Evolutionary conservation across 2,888 invertebrate genomes (phyloP).

Genomic region (Alsophila aescularia): DNA sequence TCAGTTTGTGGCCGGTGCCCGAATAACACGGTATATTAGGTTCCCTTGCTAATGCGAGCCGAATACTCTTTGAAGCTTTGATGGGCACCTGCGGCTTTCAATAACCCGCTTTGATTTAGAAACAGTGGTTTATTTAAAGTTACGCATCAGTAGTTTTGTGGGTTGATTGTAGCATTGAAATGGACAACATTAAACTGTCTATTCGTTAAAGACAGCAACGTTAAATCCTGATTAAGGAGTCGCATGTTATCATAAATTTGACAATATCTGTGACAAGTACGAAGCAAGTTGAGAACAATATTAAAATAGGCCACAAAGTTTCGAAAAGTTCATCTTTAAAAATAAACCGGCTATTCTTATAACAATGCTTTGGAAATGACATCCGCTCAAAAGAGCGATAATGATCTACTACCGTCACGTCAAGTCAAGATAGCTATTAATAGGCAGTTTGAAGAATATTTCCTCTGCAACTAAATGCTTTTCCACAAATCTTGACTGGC

Average conservation of each 20-base stretch:
- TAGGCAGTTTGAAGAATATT: slow-evolving; percentile 29
- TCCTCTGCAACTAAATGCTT: slow-evolving; percentile 11
- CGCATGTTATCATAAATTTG: slow-evolving; percentile 12
- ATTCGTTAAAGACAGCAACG: slow-evolving; percentile 5
- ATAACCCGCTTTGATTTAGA: slow-evolving; percentile 53
- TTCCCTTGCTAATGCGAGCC: slow-evolving; percentile 47
- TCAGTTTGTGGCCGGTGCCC: slow-evolving; percentile 43
- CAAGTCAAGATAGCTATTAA: slow-evolving; percentile 42
- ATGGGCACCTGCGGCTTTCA: slow-evolving; percentile 57
- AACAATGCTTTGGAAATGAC: slow-evolving; percentile 41
- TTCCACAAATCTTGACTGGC: slow-evolving; percentile 7
- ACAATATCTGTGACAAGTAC: slow-evolving; percentile 21
- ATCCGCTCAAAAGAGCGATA: slow-evolving; percentile 42
- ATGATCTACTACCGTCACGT: slow-evolving; percentile 41
- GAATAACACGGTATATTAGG: slow-evolving; percentile 48
- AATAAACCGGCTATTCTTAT: slow-evolving; percentile 35
- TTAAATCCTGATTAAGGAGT: slow-evolving; percentile 16
- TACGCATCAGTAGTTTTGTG: slow-evolving; percentile 26
- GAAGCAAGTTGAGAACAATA: slow-evolving; percentile 23
- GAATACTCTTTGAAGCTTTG: slow-evolving; percentile 54
- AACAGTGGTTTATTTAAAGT: slow-evolving; percentile 42
- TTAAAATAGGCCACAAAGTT: slow-evolving; percentile 35
- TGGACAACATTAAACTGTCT: slow-evolving; percentile 7
- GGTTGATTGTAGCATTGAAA: slow-evolving; percentile 14
- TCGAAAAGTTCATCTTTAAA: slow-evolving; percentile 35